Evolutionary conservation across 2,113 vertebrate species (phyloP).

Genomic region (Columbina picui): DNA sequence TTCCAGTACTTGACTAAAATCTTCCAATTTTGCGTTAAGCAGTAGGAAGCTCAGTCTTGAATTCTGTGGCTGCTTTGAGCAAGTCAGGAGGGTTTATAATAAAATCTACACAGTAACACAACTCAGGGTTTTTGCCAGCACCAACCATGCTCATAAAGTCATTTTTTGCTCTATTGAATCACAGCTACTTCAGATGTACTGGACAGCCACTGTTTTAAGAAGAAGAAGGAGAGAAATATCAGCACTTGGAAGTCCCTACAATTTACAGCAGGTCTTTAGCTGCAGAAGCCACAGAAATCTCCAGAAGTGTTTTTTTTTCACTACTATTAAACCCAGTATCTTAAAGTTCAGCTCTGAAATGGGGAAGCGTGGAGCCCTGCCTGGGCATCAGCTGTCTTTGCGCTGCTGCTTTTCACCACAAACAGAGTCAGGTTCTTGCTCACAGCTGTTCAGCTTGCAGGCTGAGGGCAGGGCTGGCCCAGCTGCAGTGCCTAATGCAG

Average conservation of each 20-base stretch:
- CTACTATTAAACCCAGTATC: background rate
- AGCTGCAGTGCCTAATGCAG: rapidly evolving
- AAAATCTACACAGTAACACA: background rate
- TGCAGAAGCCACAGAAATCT: background rate
- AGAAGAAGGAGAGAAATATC: background rate
- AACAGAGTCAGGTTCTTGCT: background rate
- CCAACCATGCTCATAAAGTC: background rate
- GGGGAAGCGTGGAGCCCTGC: rapidly evolving
- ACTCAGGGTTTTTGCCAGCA: background rate
- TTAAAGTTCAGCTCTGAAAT: background rate
- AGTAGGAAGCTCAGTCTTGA: background rate
- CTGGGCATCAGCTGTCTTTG: background rate
- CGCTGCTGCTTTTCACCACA: background rate
- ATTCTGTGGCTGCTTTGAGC: background rate
- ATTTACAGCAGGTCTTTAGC: background rate
- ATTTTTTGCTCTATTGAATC: background rate
- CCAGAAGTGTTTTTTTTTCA: background rate
- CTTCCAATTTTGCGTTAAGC: background rate
- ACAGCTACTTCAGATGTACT: background rate
- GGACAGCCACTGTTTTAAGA: background rate
- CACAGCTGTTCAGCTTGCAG: background rate
- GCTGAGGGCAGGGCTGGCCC: background rate
- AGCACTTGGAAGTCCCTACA: background rate
- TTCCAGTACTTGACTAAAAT: background rate
- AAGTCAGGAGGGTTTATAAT: background rate